Evolutionary conservation across 2,888 invertebrate genomes (phyloP), one percentile per base, ranked within the genome.

Genomic region (Plemyria rubiginata): DNA sequence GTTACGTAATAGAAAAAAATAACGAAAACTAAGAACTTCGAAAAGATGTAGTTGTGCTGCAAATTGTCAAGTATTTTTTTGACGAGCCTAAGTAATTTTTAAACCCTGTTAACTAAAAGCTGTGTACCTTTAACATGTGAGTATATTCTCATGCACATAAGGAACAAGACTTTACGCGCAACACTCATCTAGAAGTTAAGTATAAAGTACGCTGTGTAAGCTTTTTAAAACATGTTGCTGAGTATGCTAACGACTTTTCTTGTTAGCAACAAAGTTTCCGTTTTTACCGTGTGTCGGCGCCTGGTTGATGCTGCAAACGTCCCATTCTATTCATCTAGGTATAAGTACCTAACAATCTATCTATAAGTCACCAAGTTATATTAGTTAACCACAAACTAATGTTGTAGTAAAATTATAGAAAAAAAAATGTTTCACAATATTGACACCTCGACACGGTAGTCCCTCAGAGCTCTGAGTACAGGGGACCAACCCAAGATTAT

Each of bases 161-260:
- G 51, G 51, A 52, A 65, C 66, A 51, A 67, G 45, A 50, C 11
- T 51, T 54, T 49, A 15, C 38, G 48, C 32, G 15, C 50, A 45
- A 53, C 53, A 38, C 50, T 50, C 53, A 50, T 32, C 45, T 49
- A 41, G 36, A 45, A 54, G 53, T 54, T 40, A 54, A 57, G 45
- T 60, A 22, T 22, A 54, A 50, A 62, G 36, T 38, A 62, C 60
- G 48, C 54, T 38, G 54, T 40, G 62, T 51, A 59, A 61, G 53
- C 54, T 58, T 60, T 66, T 66, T 63, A 51, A 63, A 66, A 60
- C 57, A 66, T 63, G 57, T 60, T 62, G 60, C 54, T 60, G 54
- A 60, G 50, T 66, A 63, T 60, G 62, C 66, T 66, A 66, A 66
- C 66, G 66, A 66, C 60, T 62, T 66, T 62, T 63, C 66, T 66